phyloP scores from a whole-genome alignment of 2,113 vertebrate genomes.

The Verasper variegatus region DNA sequence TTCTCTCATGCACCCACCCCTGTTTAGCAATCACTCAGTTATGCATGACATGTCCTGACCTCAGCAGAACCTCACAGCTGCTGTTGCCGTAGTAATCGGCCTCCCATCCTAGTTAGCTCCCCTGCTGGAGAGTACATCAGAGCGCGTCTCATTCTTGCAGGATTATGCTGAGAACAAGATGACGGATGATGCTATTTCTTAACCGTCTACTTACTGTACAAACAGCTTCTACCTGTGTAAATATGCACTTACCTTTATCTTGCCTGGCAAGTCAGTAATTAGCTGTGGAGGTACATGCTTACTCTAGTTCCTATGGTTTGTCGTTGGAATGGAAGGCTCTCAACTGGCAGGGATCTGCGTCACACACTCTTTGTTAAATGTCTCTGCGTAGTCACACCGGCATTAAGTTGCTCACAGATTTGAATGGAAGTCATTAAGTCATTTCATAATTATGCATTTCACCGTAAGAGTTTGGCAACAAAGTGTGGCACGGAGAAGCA shows the following conservation, averaged over 20 bases:
- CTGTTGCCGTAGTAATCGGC: slow-evolving; percentile 46
- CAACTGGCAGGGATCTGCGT: slow-evolving; percentile 53
- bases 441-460: slow-evolving; percentile 79
- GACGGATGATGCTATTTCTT: slow-evolving; percentile 59
- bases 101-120: slow-evolving; percentile 53
- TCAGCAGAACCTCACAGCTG: slow-evolving; percentile 72
- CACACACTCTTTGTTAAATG: slow-evolving; percentile 42
- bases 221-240: slow-evolving; percentile 60
- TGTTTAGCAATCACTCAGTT: slow-evolving; percentile 79
- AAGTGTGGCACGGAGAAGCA: slow-evolving; percentile 46
- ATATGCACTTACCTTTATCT: slow-evolving; percentile 43
- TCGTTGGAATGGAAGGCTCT: slow-evolving; percentile 47
- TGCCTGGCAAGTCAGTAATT: slow-evolving; percentile 64
- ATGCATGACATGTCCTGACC: slow-evolving; percentile 74
- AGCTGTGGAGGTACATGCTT: slow-evolving; percentile 61
- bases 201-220: slow-evolving; percentile 59
- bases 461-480: slow-evolving; percentile 62
- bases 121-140: slow-evolving; percentile 60
- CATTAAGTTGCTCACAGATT: slow-evolving; percentile 72
- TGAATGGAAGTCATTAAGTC: slow-evolving; percentile 74
- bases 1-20: slow-evolving; percentile 58
- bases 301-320: slow-evolving; percentile 62
- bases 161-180: slow-evolving; percentile 55
- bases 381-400: slow-evolving; percentile 55
- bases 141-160: slow-evolving; percentile 52